Evolutionary conservation across 2,797 vertebrate genomes (phyloP).

Genomic region (Pantherophis vulpinus): DNA sequence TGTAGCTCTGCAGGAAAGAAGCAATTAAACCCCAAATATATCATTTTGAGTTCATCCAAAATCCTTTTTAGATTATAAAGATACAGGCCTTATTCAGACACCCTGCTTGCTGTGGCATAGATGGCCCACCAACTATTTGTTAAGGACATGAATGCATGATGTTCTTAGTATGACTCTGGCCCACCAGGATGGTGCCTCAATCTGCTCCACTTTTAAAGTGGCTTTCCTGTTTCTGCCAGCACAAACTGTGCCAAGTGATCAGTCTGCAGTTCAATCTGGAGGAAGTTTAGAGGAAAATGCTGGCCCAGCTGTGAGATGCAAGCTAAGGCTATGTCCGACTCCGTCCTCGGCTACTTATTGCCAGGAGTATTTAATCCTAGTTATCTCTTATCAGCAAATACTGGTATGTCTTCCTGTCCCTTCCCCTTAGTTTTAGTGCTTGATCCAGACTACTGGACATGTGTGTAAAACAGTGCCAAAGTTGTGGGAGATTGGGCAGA

Average conservation of each 20-base stretch:
- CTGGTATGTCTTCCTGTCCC: background rate
- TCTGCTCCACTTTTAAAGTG: background rate
- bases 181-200: background rate
- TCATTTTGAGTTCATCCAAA: background rate
- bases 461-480: background rate
- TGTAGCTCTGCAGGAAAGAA: background rate
- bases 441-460: background rate
- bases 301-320: background rate
- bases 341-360: background rate
- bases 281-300: background rate
- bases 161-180: background rate
- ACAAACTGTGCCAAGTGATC: background rate
- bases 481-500: background rate
- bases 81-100: background rate
- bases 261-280: background rate
- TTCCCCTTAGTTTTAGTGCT: background rate
- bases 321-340: background rate
- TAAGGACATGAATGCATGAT: background rate
- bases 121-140: background rate
- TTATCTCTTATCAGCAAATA: background rate
- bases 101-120: background rate
- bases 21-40: background rate
- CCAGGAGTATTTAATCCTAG: background rate
- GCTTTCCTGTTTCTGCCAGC: background rate
- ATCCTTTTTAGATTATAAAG: background rate